Evolutionary conservation across 2,888 invertebrate species (phyloP), one percentile per base, ranked within the genome.

Genomic region (Priocnemis perturbator): DNA sequence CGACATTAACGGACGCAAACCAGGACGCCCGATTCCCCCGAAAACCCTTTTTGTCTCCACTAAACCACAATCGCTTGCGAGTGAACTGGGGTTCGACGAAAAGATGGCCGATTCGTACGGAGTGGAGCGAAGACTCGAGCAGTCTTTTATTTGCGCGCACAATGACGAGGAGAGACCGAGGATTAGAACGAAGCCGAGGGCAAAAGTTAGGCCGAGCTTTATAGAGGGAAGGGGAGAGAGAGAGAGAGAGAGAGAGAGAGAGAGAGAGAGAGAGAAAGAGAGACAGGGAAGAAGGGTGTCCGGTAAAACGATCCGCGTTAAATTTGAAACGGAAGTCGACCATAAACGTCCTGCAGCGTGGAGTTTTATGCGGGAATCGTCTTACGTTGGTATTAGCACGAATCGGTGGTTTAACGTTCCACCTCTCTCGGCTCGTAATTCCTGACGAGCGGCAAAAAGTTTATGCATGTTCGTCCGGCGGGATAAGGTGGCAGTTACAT

Each of bases 301-400:
- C 26, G 17, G 56, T 14, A 26, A 56, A 56, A 26, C 30, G 30
- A 56, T 56, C 30, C 56, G 30, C 30, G 56, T 30, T 56, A 30
- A 56, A 30, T 56, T 56, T 30, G 56, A 56, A 26, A 37, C 37
- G 37, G 37, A 37, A 81, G 63, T 69, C 64, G 65, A 64, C 73
- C 73, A 64, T 81, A 83, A 83, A 83, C 71, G 77, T 73, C 64
- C 58, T 55, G 47, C 52, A 59, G 48, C 52, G 19, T 3, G 14
- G 37, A 37, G 52, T 9, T 60, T 44, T 48, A 48, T 23, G 45
- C 48, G 14, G 17, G 19, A 15, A 23, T 3, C 48, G 30, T 60
- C 65, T 65, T 48, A 30, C 52, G 2, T 23, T 20, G 7, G 47
- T 21, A 58, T 64, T 58, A 58, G 58, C 21, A 2, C 55, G 26